A percentile compares a stretch with the other conserved stretches of the same genome.
Conservation (phyloP, 2,113 vertebrate genomes). For the Holacanthus passer region DNA sequence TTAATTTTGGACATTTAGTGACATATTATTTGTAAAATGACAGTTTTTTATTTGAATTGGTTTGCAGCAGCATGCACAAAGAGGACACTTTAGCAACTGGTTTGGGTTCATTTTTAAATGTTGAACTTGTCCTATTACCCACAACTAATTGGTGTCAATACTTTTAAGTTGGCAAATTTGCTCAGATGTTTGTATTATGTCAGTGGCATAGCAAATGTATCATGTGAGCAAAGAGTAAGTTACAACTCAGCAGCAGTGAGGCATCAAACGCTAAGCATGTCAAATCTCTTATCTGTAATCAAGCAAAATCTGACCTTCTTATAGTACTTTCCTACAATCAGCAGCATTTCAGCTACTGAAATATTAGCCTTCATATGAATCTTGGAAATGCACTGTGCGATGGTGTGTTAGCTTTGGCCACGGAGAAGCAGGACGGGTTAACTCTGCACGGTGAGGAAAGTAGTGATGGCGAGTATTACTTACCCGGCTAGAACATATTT, state of each 20-base stretch:
- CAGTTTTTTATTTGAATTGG: too few relatives aligned
- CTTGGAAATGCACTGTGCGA: conserved; percentile 87
- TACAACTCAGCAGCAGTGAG: background rate
- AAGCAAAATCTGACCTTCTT: background rate
- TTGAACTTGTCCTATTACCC: background rate
- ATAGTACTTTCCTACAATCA: background rate
- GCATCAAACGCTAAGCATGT: background rate
- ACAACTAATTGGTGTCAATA: background rate
- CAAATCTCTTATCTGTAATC: too few relatives aligned
- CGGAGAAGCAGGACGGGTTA: conserved; percentile 46
- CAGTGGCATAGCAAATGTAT: background rate
- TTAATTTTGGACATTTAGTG: too few relatives aligned
- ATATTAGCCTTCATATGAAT: background rate
- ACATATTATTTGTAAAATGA: too few relatives aligned
- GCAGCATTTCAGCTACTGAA: background rate
- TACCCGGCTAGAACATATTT: conserved; percentile 95
- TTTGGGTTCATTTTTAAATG: background rate
- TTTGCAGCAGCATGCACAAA: too few relatives aligned
- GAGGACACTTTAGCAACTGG: background rate
- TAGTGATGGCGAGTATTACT: conserved; percentile 81
- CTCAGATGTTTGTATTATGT: too few relatives aligned
- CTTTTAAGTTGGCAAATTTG: background rate
- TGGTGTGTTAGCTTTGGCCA: conserved; percentile 52
- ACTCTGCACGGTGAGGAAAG: conserved; percentile 41
- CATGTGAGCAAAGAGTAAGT: background rate